Conservation (phyloP, 2,797 vertebrate species). For the Tauraco hartlaubi region DNA sequence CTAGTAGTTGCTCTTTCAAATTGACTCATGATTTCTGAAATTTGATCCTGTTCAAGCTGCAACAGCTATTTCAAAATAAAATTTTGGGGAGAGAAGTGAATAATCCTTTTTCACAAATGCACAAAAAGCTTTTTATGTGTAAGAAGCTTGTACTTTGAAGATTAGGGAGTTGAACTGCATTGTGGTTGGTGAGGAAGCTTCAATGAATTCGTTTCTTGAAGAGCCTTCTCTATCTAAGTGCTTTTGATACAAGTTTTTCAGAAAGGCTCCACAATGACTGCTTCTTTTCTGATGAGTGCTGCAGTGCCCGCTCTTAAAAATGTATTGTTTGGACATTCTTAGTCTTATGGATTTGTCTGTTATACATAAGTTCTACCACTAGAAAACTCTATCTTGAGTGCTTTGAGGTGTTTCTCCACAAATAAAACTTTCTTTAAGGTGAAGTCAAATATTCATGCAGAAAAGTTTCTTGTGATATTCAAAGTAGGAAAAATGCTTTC, state of each 20-base stretch:
- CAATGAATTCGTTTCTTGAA: background rate
- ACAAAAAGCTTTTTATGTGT: background rate
- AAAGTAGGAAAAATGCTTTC: background rate
- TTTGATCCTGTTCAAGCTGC: background rate
- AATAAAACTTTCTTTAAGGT: background rate
- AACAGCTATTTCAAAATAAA: slow-evolving; percentile 32
- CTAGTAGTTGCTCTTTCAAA: background rate
- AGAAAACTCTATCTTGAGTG: background rate
- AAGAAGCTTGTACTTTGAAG: background rate
- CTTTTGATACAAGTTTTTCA: background rate
- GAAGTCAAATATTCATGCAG: background rate
- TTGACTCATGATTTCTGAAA: slow-evolving; percentile 21
- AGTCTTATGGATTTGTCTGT: background rate
- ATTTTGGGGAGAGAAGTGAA: background rate
- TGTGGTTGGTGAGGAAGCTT: slow-evolving; percentile 22
- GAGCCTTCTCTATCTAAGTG: background rate
- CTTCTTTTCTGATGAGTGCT: background rate
- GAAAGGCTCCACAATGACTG: background rate
- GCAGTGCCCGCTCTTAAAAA: background rate
- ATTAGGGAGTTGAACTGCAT: background rate
- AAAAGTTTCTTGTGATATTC: background rate
- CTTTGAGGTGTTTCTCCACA: background rate
- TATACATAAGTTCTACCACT: background rate
- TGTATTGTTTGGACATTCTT: background rate
- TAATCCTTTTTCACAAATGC: background rate